Percentiles rank a stretch among this genome's conserved stretches.
phyloP scores from a whole-genome alignment of 2,797 vertebrate genomes.

The Myotis vivesi region DNA sequence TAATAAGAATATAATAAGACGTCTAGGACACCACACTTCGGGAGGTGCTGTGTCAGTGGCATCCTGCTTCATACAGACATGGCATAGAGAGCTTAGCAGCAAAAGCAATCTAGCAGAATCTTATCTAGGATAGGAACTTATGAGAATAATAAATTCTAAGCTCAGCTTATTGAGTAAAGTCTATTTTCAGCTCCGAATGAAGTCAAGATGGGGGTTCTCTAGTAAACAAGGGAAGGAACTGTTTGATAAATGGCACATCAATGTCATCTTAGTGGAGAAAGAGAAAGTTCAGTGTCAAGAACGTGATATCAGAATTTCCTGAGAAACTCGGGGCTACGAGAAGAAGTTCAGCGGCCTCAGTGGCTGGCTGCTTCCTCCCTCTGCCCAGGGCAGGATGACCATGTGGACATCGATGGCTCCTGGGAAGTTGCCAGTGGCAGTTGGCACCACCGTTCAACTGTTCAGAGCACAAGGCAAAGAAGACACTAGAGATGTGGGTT shows the following conservation, averaged over 20 bases:
- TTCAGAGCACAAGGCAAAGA: not conserved
- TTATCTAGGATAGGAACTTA: not conserved
- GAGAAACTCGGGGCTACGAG: not conserved
- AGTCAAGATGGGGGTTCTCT: not conserved
- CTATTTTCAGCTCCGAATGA: not conserved
- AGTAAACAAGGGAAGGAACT: not conserved
- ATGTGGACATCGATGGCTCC: not conserved
- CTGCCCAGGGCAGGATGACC: not conserved
- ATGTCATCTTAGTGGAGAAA: not conserved
- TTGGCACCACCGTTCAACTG: not conserved
- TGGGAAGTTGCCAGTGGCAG: not conserved
- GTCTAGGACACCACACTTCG: not conserved
- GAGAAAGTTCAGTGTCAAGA: not conserved
- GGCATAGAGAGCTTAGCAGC: not conserved
- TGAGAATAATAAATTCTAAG: constrained; percentile 26
- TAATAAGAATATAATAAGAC: not conserved
- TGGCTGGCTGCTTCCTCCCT: not conserved
- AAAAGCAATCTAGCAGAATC: not conserved
- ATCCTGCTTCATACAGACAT: not conserved
- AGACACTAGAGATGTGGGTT: not conserved
- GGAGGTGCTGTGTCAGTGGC: not conserved
- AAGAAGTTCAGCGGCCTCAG: not conserved
- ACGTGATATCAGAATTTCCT: not conserved
- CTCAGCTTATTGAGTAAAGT: not conserved
- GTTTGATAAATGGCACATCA: not conserved